Base-by-base conservation (phyloP, 2,888 invertebrate genomes). In the Xylota segnis region DNA sequence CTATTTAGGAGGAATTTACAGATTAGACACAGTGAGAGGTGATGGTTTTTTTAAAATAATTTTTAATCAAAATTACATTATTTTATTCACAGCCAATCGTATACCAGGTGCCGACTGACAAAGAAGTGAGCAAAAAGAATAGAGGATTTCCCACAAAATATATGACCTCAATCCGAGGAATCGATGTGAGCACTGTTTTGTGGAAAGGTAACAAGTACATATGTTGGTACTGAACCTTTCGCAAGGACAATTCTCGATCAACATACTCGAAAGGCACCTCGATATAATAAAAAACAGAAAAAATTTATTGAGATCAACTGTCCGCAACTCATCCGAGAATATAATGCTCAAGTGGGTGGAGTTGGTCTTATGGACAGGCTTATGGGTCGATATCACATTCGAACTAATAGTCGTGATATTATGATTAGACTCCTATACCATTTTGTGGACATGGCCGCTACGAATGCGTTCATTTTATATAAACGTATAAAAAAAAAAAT, bases 341-440 rank as follows among this genome's bases (percentile, higher is more conserved):
- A 34, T 34, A 34, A 34, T 10, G 9, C 9, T 10, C 10, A 34
- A 9, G 10, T 89, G 89, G 89, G 88, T 5, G 89, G 88, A 10
- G 88, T 90, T 23, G 89, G 89, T 63, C 63, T 89, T 29, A 79
- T 90, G 78, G 88, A 34, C 9, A 10, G 34, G 18, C 52, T 88
- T 7, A 87, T 89, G 18, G 88, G 87, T 76, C 23, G 52, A 54
- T 27, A 54, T 54, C 23, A 54, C 12, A 54, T 54, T 54, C 12
- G 52, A 29, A 27, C 88, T 29, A 72, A 87, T 63, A 82, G 87
- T n/a, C 68, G 87, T 72, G 88, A 88, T 59, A 59, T 86, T 45
- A 40, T 7, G 32, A 32, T 32, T 7, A 32, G 32, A 32, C 32
- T 34, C 9, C 23, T 23, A 1, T 34, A 34, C 63, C 87, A 87